Evolutionary conservation across 2,888 invertebrate genomes (phyloP), one percentile per base, ranked within the genome.

Genomic region (Mythimna albipuncta): DNA sequence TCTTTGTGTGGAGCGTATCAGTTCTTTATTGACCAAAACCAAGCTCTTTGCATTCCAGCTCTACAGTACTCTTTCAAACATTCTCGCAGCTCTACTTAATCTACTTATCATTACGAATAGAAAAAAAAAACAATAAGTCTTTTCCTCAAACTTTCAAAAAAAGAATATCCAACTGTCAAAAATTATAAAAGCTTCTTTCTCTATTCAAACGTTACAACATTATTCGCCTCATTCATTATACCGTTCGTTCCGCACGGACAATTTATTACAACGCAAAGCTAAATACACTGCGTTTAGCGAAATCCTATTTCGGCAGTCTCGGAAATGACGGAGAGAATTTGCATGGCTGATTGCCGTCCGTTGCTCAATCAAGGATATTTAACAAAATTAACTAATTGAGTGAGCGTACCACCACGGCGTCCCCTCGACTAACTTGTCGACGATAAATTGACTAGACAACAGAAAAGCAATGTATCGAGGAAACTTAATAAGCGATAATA

Each of bases 321-420:
- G 89, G 90, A 91, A 93, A 93, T 91, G 91, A 92, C 88, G 90
- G 86, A 82, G 88, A 87, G 91, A 93, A 96, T 96, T 96, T 95
- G 95, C 96, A 96, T 96, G 94, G 93, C 93, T 96, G 96, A 96
- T 96, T 96, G 95, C 95, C 93, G 95, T 91, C 94, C 94, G 95
- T 89, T 94, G 95, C 93, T 95, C 96, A 96, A 96, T 96, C 96
- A 95, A 94, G 96, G 95, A 93, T 95, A 94, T 95, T 96, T 96
- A 96, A 95, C 96, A 92, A 94, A 95, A 96, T 96, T 95, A 95
- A 94, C 94, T 96, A 95, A 96, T 96, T 95, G 95, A 95, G 94
- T 95, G 94, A 94, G 93, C 93, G 93, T 90, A 92, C 91, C 91
- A 89, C 89, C 88, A 75, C 75, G 32, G 69, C 81, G 86, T 88